Evolutionary conservation across 2,113 vertebrate species (phyloP).

Genomic region (Sinocyclocheilus anshuiensis): DNA sequence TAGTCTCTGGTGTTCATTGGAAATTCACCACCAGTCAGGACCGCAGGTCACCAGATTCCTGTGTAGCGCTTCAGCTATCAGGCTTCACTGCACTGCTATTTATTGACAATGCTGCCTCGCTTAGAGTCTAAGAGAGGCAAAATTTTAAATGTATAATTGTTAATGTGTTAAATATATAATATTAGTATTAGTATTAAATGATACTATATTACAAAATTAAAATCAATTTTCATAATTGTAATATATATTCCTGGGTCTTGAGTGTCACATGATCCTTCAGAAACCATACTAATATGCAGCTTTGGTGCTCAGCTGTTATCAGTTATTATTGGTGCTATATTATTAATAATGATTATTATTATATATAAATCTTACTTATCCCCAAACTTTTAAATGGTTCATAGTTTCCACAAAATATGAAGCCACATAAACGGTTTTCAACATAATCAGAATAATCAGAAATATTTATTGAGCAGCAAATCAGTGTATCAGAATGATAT

Average conservation of each 20-base stretch:
- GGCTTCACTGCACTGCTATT: neutral
- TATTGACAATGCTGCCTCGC: neutral
- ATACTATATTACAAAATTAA: too few species aligned
- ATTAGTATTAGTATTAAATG: too few species aligned
- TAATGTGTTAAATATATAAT: too few species aligned
- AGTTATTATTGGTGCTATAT: neutral
- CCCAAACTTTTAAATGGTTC: too few species aligned
- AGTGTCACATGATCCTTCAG: neutral
- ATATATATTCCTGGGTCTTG: neutral
- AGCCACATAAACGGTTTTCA: neutral
- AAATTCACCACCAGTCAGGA: neutral
- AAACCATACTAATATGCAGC: neutral
- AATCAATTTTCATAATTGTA: neutral
- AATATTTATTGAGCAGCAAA: neutral
- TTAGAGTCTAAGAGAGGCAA: too few species aligned
- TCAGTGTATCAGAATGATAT: neutral
- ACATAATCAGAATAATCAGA: neutral
- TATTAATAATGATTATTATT: neutral
- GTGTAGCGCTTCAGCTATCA: neutral
- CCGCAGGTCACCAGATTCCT: slow-evolving; percentile 2
- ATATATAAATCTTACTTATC: too few species aligned
- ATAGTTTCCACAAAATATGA: too few species aligned
- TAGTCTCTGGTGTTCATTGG: slow-evolving; percentile 6
- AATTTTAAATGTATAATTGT: too few species aligned
- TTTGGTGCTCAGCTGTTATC: neutral